Conservation (phyloP, 2,113 vertebrate species). For the Cyphomyrus plagiostoma region DNA sequence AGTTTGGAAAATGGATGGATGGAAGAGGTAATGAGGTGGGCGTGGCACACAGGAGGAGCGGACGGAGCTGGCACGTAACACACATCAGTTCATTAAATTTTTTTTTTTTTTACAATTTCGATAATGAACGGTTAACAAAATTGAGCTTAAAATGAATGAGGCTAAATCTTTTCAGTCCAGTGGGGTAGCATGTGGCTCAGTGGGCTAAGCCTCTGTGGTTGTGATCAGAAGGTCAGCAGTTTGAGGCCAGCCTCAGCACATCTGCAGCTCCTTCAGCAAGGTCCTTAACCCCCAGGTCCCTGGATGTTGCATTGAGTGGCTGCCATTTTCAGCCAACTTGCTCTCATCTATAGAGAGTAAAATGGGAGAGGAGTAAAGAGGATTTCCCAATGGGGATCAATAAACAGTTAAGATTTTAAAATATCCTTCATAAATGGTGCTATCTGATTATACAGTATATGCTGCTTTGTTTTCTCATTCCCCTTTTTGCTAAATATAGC, state of each 20-base stretch:
- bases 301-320: not conserved
- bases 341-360: not conserved
- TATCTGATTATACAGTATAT: not conserved
- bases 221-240: not conserved
- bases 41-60: no score
- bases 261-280: not conserved
- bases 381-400: not conserved
- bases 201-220: not conserved
- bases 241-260: not conserved
- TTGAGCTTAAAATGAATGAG: not conserved
- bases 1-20: no score
- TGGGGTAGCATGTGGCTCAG: not conserved
- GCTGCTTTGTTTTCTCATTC: not conserved
- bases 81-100: not conserved
- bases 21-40: no score
- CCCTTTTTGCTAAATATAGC: not conserved
- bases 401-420: not conserved
- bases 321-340: not conserved
- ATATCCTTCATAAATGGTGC: not conserved
- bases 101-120: not conserved
- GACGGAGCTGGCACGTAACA: no score
- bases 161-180: not conserved
- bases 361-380: not conserved
- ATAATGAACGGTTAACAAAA: not conserved
- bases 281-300: not conserved